Percentiles rank a stretch among this genome's conserved stretches.
Conservation (phyloP, 2,888 invertebrate genomes). For the Dorcus parallelipipedus region DNA sequence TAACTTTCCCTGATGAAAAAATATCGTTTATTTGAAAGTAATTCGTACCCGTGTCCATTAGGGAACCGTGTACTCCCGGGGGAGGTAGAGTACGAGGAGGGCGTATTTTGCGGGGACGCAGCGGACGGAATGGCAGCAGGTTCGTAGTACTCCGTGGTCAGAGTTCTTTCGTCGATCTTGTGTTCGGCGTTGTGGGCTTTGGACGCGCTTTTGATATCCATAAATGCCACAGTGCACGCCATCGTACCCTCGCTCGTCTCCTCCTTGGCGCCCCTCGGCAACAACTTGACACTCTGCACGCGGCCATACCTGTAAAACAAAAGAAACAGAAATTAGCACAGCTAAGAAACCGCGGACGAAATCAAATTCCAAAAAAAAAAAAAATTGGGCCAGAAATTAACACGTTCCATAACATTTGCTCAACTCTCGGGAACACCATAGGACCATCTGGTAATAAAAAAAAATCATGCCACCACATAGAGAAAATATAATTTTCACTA, state of each 20-base stretch:
- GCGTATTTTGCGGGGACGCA: conserved; percentile 45
- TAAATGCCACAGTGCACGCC: conserved; percentile 90
- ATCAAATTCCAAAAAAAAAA: conserved; percentile 1
- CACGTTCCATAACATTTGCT: no score
- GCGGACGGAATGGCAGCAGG: conserved; percentile 71
- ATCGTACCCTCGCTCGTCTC: conserved; percentile 62
- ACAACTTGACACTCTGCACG: conserved; percentile 94
- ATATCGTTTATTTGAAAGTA: no score
- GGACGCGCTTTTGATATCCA: conserved; percentile 94
- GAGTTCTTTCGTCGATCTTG: conserved; percentile 80
- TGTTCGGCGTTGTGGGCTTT: conserved; percentile 88
- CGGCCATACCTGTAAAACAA: conserved; percentile 83
- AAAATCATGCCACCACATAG: no score
- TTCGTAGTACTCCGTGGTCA: conserved; percentile 90
- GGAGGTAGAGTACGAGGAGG: conserved; percentile 61
- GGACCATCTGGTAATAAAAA: no score
- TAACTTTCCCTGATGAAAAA: no score
- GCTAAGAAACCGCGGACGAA: no score
- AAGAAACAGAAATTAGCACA: not conserved
- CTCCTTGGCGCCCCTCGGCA: conserved; percentile 58
- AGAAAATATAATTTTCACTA: no score
- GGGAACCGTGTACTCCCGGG: conserved; percentile 54
- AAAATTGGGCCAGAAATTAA: not conserved
- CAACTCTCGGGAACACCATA: no score
- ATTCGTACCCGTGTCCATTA: conserved; percentile 52